These are phyloP conservation scores for Pentalonia nigronervosa DNA, from an alignment of 1,140 invertebrate species.

Conservation along the genomic window DNA sequence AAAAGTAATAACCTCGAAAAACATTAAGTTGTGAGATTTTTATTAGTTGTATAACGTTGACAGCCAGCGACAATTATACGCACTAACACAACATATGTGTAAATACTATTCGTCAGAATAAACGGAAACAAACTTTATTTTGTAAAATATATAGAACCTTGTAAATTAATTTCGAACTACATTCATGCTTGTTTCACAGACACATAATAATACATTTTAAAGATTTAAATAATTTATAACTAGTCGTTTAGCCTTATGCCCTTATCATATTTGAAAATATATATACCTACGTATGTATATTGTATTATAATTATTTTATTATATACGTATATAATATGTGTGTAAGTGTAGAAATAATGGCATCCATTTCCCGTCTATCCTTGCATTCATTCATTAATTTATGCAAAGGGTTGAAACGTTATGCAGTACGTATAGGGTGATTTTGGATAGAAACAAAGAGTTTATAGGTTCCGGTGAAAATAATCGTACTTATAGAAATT, in stretches of 20 bases:
- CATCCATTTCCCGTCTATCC: not conserved
- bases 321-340: not conserved
- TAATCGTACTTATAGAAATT: not conserved
- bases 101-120: conserved; percentile 2
- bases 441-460: not conserved
- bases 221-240: conserved; percentile 24
- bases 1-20: conserved; percentile 28
- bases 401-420: conserved; percentile 40
- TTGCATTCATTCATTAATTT: not conserved
- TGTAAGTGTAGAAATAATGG: not conserved
- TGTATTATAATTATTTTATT: not conserved
- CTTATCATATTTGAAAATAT: not conserved
- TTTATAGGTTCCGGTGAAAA: not conserved
- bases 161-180: not conserved
- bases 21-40: conserved; percentile 30
- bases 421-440: not conserved
- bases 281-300: not conserved
- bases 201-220: conserved; percentile 16
- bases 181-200: not conserved
- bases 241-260: not conserved
- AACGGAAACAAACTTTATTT: not conserved
- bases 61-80: not conserved
- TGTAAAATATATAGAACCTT: not conserved
- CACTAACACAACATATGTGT: not conserved
- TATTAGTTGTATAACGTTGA: conserved; percentile 36